Evolutionary conservation across 2,888 invertebrate genomes (phyloP).

Genomic region (Mactromeris polynyma): DNA sequence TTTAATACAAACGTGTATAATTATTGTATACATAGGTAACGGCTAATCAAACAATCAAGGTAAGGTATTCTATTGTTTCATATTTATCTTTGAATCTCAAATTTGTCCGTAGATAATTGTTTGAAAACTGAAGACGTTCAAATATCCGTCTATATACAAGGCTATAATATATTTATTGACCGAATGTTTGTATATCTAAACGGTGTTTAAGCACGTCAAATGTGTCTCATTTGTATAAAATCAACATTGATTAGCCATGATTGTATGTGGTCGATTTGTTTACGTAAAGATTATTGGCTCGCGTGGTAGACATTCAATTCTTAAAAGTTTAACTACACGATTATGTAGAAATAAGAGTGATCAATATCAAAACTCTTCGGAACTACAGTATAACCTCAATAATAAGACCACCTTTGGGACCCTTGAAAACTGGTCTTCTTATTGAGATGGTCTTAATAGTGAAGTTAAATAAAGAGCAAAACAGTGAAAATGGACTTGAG

Average conservation of each 20-base stretch:
- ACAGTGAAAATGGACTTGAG: no score
- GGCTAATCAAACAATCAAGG: neutral
- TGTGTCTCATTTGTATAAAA: neutral
- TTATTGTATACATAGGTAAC: neutral
- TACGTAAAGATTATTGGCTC: neutral
- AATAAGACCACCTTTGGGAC: no score
- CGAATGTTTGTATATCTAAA: neutral
- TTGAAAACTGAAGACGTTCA: neutral
- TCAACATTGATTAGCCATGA: neutral
- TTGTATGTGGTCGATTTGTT: neutral
- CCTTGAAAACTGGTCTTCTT: no score
- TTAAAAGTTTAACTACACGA: no score
- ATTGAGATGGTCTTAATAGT: no score
- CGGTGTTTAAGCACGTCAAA: neutral
- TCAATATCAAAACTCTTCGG: no score
- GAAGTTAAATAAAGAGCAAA: no score
- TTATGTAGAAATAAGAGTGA: no score
- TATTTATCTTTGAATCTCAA: conserved; percentile 14
- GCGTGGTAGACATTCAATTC: neutral
- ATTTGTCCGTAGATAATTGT: neutral
- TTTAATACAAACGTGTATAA: neutral
- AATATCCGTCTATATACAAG: neutral
- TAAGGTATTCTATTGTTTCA: conserved; percentile 2
- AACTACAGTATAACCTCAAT: no score
- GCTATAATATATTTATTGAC: neutral